Evolutionary conservation across 2,888 invertebrate species (phyloP).

Genomic region (Pyrochroa serraticornis): DNA sequence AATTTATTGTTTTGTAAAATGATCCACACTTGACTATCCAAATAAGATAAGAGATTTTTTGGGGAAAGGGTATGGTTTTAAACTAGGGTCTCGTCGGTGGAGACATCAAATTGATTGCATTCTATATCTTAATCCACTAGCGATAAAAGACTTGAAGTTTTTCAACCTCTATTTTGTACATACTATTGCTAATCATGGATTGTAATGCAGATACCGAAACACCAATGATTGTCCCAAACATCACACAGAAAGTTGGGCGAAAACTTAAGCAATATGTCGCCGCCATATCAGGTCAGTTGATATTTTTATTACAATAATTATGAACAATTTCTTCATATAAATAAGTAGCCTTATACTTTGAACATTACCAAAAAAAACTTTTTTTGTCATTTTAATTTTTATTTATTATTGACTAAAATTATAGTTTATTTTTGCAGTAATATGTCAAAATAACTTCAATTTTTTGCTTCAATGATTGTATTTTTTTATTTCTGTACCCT

Average conservation of each 20-base stretch:
- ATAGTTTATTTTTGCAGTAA: too few relatives aligned
- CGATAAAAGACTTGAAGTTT: constrained; percentile 12
- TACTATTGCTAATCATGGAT: constrained; percentile 15
- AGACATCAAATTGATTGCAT: constrained; percentile 9
- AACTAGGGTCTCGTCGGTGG: constrained; percentile 2
- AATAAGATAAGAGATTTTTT: constrained; percentile 22
- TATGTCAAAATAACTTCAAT: too few relatives aligned
- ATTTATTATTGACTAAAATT: too few relatives aligned
- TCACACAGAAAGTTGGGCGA: constrained; percentile 6
- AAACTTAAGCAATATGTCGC: constrained; percentile 37
- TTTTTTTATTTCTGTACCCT: too few relatives aligned
- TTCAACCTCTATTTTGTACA: not conserved
- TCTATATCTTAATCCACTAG: constrained; percentile 1
- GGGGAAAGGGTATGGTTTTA: constrained; percentile 17
- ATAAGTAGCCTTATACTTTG: not conserved
- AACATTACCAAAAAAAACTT: not conserved
- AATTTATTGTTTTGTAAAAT: constrained; percentile 20
- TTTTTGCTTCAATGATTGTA: too few relatives aligned
- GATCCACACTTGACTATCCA: constrained; percentile 8
- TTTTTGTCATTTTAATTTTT: too few relatives aligned
- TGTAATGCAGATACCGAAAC: constrained; percentile 16
- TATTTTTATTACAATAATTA: not conserved
- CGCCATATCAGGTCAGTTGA: constrained; percentile 34
- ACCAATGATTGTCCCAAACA: constrained; percentile 27
- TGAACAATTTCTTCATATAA: not conserved